These are phyloP conservation scores for Vanessa atalanta DNA, from an alignment of 1,140 invertebrate species.

Conservation along the genomic window DNA sequence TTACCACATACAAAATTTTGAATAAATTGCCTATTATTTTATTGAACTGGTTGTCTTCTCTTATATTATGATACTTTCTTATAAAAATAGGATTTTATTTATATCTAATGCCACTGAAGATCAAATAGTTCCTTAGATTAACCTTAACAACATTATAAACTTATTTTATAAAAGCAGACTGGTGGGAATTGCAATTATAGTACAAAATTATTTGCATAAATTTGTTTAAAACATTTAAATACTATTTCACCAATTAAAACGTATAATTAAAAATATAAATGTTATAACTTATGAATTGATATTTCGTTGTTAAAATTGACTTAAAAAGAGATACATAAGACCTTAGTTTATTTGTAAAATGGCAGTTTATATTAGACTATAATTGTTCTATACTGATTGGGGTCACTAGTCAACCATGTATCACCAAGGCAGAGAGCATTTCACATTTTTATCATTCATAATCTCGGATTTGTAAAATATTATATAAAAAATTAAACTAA, in stretches of 20 bases:
- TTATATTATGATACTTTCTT: neutral
- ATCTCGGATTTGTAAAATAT: neutral
- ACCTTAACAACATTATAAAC: constrained; percentile 2
- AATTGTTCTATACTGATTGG: constrained; percentile 20
- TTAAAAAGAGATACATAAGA: neutral
- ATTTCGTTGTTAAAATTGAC: constrained; percentile 20
- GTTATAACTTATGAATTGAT: neutral
- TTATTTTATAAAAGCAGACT: constrained; percentile 36
- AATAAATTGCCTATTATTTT: too few species aligned
- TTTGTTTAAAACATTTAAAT: constrained; percentile 7
- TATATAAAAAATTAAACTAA: constrained; percentile 1
- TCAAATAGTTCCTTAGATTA: constrained; percentile 4
- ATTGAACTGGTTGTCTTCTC: too few species aligned
- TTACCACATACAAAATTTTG: too few species aligned
- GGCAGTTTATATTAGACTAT: constrained; percentile 25
- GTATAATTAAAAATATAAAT: constrained; percentile 8
- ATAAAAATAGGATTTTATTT: neutral
- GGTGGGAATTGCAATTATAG: constrained; percentile 35
- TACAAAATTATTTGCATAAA: constrained; percentile 8
- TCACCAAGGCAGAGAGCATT: constrained; percentile 25
- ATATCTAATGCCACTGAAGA: neutral
- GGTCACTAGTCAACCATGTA: constrained; percentile 8
- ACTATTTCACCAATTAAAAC: neutral
- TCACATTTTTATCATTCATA: neutral
- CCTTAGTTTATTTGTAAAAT: constrained; percentile 20